Percentiles rank a stretch among this genome's conserved stretches.
Evolutionary conservation across 2,888 invertebrate genomes (phyloP).

Genomic region (Beris morrisii): DNA sequence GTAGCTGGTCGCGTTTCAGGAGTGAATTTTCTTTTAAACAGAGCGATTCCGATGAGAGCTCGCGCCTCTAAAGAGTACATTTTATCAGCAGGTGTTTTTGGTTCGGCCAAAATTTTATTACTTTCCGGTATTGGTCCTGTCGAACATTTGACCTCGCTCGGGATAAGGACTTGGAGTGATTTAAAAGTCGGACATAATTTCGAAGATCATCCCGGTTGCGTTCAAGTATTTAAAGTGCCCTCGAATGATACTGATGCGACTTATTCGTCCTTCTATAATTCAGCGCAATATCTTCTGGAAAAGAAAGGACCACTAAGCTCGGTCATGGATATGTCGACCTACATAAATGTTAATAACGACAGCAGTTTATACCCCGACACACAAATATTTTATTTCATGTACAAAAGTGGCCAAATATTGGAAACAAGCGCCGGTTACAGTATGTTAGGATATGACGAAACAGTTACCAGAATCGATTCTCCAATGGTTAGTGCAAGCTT

Average conservation of each 20-base stretch:
- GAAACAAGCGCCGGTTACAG: too few relatives aligned
- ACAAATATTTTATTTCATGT: constrained; percentile 47
- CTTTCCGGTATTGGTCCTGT: constrained; percentile 51
- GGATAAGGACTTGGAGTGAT: constrained; percentile 43
- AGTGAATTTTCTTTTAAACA: too few relatives aligned
- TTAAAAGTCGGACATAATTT: constrained; percentile 69
- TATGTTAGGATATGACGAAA: too few relatives aligned
- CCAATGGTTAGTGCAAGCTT: not conserved
- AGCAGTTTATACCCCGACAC: constrained; percentile 59
- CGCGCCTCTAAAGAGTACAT: constrained; percentile 46
- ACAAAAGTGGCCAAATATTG: too few relatives aligned
- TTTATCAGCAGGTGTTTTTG: constrained; percentile 51
- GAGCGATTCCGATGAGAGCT: constrained; percentile 38
- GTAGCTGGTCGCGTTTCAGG: too few relatives aligned
- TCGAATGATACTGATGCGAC: constrained; percentile 57
- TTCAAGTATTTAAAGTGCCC: constrained; percentile 48
- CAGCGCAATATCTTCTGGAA: too few relatives aligned
- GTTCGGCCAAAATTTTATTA: constrained; percentile 50
- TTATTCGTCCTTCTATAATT: too few relatives aligned
- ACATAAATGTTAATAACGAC: constrained; percentile 58
- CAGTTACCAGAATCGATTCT: not conserved
- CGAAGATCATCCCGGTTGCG: constrained; percentile 74
- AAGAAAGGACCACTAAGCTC: constrained; percentile 49
- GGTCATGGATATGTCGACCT: constrained; percentile 57
- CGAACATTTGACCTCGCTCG: constrained; percentile 42